Percentiles rank a stretch among this genome's conserved stretches.
phyloP scores from a whole-genome alignment of 2,113 vertebrate species.

The Cygnus atratus region DNA sequence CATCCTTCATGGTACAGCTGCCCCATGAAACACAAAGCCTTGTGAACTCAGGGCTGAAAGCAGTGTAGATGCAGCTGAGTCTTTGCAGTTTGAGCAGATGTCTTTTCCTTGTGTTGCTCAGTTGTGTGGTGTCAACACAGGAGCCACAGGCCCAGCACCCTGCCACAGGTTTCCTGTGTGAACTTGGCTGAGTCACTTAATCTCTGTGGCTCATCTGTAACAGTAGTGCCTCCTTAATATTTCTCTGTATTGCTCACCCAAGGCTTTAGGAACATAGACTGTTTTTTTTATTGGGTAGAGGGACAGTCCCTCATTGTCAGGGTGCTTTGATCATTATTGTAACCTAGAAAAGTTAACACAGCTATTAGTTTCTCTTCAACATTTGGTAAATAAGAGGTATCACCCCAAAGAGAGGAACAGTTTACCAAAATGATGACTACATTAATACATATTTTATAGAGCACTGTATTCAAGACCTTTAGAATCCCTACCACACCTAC shows the following conservation, averaged over 20 bases:
- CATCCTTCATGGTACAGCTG: accelerated
- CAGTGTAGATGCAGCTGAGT: neutral
- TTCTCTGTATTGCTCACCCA: neutral
- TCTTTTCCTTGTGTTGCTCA: neutral
- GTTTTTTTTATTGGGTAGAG: neutral
- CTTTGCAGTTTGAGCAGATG: neutral
- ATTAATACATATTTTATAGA: neutral
- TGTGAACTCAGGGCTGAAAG: neutral
- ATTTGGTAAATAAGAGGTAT: neutral
- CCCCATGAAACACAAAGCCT: neutral
- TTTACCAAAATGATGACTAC: neutral
- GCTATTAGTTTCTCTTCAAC: neutral
- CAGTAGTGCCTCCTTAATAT: neutral
- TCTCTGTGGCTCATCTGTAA: neutral
- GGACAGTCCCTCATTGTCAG: neutral
- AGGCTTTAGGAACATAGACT: neutral
- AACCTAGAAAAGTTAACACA: neutral
- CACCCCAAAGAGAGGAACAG: neutral
- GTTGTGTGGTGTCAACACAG: neutral
- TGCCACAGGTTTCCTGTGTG: neutral
- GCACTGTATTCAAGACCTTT: neutral
- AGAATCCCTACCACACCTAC: neutral
- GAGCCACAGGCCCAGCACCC: neutral
- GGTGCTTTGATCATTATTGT: neutral
- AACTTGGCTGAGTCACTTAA: neutral